Evolutionary conservation across 2,888 invertebrate genomes (phyloP).

Genomic region (Stenodema calcarata): DNA sequence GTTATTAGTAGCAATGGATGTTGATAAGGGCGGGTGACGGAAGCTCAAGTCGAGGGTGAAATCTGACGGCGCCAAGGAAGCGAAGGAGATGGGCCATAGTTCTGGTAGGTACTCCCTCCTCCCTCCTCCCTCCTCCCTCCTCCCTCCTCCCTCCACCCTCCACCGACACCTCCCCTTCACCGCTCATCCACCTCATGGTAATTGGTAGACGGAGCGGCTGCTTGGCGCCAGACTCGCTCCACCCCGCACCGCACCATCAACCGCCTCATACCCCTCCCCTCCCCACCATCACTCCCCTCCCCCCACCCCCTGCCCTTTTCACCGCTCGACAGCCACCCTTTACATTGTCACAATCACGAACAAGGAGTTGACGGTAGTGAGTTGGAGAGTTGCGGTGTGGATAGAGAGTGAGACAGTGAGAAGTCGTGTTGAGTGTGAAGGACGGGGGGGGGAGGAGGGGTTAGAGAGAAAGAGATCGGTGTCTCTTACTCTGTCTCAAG

Average conservation of each 20-base stretch:
- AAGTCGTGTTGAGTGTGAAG: neutral
- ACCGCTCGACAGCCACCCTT: neutral
- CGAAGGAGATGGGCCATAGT: slow-evolving; percentile 42
- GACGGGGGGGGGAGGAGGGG: neutral
- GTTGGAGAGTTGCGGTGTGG: neutral
- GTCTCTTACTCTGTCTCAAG: too few relatives aligned
- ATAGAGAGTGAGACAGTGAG: neutral
- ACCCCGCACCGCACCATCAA: too few relatives aligned
- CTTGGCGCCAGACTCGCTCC: slow-evolving; percentile 39
- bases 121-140: neutral
- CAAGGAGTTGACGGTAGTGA: neutral
- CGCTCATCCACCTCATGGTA: neutral
- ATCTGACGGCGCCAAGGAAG: slow-evolving; percentile 49
- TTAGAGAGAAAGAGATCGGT: too few relatives aligned
- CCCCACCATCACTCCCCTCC: neutral
- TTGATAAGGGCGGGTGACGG: slow-evolving; percentile 41
- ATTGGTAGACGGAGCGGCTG: slow-evolving; percentile 39
- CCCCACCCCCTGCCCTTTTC: neutral
- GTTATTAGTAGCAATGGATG: slow-evolving; percentile 20
- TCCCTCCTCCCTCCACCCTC: neutral
- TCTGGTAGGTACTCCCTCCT: neutral
- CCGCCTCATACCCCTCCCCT: too few relatives aligned
- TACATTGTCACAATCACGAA: slow-evolving; percentile 37
- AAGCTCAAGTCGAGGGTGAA: slow-evolving; percentile 48
- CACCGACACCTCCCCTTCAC: neutral